A percentile compares a stretch with the other conserved stretches of the same genome.
phyloP scores from a whole-genome alignment of 2,888 invertebrate genomes.

The Boloria euphrosyne region DNA sequence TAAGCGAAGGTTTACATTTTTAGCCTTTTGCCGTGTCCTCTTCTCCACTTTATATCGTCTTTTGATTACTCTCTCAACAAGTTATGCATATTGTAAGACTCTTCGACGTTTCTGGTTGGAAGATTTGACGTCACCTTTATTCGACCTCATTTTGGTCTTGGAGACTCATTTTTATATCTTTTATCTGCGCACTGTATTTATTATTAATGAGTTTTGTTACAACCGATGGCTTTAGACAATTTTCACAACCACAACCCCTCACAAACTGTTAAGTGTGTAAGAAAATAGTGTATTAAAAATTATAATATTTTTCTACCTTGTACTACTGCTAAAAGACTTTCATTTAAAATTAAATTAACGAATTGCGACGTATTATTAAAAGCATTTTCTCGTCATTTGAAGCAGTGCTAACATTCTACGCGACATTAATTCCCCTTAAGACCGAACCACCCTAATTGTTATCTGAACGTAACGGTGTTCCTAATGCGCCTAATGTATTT shows the following conservation, averaged over 20 bases:
- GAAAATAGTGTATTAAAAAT: conserved; percentile 6
- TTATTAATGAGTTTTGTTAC: conserved; percentile 66
- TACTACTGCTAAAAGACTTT: not conserved
- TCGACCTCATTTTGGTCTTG: conserved; percentile 58
- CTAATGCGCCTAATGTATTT: conserved; percentile 82
- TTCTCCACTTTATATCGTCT: conserved; percentile 80
- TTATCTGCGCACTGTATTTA: conserved; percentile 63
- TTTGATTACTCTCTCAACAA: conserved; percentile 82
- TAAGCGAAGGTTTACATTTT: conserved; percentile 80
- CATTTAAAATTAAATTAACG: not conserved
- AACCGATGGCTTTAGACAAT: conserved; percentile 56
- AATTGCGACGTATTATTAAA: conserved; percentile 5
- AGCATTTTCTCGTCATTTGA: conserved; percentile 45
- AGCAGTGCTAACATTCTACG: conserved; percentile 70
- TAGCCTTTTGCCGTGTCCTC: conserved; percentile 80
- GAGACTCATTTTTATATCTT: conserved; percentile 70
- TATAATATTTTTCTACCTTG: not conserved
- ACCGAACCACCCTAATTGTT: conserved; percentile 80
- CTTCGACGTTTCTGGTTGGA: conserved; percentile 63
- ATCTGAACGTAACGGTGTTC: conserved; percentile 79
- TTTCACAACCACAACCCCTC: conserved; percentile 35
- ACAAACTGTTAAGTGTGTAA: not conserved
- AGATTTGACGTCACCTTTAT: conserved; percentile 68
- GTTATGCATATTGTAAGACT: conserved; percentile 81
- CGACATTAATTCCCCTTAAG: conserved; percentile 77